Conservation (phyloP, 2,113 vertebrate genomes). For the Clarias gariepinus region DNA sequence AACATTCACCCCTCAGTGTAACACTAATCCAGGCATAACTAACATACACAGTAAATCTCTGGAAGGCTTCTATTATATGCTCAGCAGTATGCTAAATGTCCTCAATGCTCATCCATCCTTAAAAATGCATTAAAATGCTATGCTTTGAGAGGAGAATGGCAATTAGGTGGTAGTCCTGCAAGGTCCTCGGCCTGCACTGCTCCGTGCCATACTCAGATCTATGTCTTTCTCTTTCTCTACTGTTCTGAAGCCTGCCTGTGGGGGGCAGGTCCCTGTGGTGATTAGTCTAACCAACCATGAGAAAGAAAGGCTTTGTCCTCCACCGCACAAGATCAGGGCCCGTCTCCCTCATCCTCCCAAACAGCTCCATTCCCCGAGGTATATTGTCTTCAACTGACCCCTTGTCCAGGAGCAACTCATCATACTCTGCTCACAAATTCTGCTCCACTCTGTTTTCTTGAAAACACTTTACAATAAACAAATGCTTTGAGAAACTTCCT, state of each 20-base stretch:
- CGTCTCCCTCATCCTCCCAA: conserved; percentile 61
- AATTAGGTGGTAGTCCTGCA: conserved; percentile 46
- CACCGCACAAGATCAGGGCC: conserved; percentile 53
- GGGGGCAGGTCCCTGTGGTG: conserved; percentile 59
- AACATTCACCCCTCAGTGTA: conserved; percentile 17
- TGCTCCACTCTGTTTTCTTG: background rate
- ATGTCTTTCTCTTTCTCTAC: conserved; percentile 38
- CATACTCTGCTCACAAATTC: conserved; percentile 58
- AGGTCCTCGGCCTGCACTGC: conserved; percentile 38
- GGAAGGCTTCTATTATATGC: conserved; percentile 27
- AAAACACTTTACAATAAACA: conserved; percentile 30
- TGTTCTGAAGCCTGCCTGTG: conserved; percentile 51
- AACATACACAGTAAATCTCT: conserved; percentile 13
- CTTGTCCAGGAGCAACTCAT: conserved; percentile 64
- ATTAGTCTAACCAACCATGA: conserved; percentile 68
- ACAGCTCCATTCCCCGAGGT: conserved; percentile 58
- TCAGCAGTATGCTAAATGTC: conserved; percentile 22
- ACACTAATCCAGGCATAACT: conserved; percentile 39
- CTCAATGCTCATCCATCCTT: conserved; percentile 5
- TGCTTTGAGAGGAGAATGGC: conserved; percentile 38
- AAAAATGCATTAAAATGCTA: conserved; percentile 38
- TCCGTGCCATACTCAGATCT: conserved; percentile 30
- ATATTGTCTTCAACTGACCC: conserved; percentile 60
- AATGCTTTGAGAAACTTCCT: conserved; percentile 29
- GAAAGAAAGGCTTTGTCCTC: conserved; percentile 66